A percentile compares a stretch with the other conserved stretches of the same genome.
phyloP scores from a whole-genome alignment of 1,140 invertebrate genomes.

The Gryon sp. region DNA sequence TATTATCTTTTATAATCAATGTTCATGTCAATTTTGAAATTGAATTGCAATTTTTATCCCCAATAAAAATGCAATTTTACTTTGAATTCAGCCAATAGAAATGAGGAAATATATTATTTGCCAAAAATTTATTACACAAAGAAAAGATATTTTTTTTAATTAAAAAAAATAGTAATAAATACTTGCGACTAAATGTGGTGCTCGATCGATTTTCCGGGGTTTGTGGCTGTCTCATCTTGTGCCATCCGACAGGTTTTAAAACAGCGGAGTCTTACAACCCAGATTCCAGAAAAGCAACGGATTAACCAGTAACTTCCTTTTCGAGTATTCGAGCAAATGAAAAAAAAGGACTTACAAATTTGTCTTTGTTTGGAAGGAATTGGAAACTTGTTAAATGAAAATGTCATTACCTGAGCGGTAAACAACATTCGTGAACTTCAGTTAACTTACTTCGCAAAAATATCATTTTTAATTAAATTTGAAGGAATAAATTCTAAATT shows the following conservation, averaged over 20 bases:
- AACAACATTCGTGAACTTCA: too few species aligned
- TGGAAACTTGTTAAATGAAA: slow-evolving; percentile 7
- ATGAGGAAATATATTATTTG: too few species aligned
- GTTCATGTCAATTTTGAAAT: too few species aligned
- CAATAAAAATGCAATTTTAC: too few species aligned
- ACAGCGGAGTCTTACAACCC: slow-evolving; percentile 42
- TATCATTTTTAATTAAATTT: too few species aligned
- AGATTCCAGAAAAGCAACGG: slow-evolving; percentile 51
- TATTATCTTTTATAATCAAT: too few species aligned
- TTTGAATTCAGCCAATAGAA: too few species aligned
- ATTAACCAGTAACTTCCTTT: slow-evolving; percentile 18
- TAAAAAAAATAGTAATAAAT: slow-evolving; percentile 13
- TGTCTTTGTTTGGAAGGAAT: not conserved
- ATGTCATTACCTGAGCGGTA: not conserved
- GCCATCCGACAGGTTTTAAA: slow-evolving; percentile 47
- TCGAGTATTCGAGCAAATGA: slow-evolving; percentile 4
- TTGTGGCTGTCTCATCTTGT: slow-evolving; percentile 43
- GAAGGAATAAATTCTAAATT: too few species aligned
- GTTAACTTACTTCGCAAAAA: too few species aligned
- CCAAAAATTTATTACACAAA: too few species aligned
- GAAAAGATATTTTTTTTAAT: too few species aligned
- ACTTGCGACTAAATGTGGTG: slow-evolving; percentile 44
- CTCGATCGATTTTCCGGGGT: slow-evolving; percentile 67
- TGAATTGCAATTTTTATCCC: too few species aligned
- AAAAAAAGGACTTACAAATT: slow-evolving; percentile 20